Evolutionary conservation across 2,113 vertebrate species (phyloP), one percentile per base, ranked within the genome.

Genomic region (Callipepla californica): DNA sequence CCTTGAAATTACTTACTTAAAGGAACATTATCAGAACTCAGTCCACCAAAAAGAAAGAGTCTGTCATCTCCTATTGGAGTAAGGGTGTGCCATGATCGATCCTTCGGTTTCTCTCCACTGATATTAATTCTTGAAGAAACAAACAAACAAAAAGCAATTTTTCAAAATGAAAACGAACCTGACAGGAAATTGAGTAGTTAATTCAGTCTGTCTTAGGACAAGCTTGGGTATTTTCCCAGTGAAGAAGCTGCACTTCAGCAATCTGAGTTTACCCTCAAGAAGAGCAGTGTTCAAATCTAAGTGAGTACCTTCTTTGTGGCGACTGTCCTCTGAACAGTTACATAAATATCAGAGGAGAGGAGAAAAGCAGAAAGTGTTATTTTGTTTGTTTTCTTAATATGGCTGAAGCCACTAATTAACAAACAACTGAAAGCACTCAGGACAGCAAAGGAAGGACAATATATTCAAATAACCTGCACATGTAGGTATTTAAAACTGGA

Each of bases 71-170:
- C 98, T 66, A 99, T 96, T 0, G 99, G 96, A 17, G 99, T 99
- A 93, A 99, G 85, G 0, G 98, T 98, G 92, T 99, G 99, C 99
- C 99, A 99, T 5, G 99, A 99, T 36, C 99, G 98, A 79, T 99
- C 98, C 62, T 97, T 96, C 16, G 99, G 99, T 36, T 94, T 93
- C 85, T 96, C 85, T 83, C 98, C 98, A 89, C 96, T 98, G 86
- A 95, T 86, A 61, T 96, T 94, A 89, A 98, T 97, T 95, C 99
- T 99, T 96, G 85, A 91, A 17, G 38, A 81, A 68, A 94, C 78
- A 93, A 68, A 92, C 1, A 80, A 75, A 59, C 9, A 70, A 38
- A 85, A 53, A 30, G 51, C 8, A 85, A 14, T 44, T 14, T 68
- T 80, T 81, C 69, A 83, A 92, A 70, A n/a, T 78, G 25, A 44